Evolutionary conservation across 2,113 vertebrate genomes (phyloP).

Genomic region (Dipodomys ordii): DNA sequence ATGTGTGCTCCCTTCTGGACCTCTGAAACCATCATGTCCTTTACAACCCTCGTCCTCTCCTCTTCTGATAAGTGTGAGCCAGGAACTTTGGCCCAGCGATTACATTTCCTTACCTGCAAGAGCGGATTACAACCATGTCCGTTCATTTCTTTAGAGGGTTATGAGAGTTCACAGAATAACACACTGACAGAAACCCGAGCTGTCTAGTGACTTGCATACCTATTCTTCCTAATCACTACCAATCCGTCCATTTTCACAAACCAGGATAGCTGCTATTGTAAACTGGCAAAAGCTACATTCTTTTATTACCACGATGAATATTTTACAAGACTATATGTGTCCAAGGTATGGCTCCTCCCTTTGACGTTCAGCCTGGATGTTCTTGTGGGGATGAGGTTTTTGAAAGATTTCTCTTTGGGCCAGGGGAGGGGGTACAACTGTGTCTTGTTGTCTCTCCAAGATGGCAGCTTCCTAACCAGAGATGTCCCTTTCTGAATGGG

Average conservation of each 20-base stretch:
- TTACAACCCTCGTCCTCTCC: not conserved
- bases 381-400: not conserved
- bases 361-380: not conserved
- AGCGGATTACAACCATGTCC: not conserved
- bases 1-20: not conserved
- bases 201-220: rapidly evolving
- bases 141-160: not conserved
- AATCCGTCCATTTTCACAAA: not conserved
- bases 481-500: too few relatives aligned
- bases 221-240: not conserved
- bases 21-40: conserved; percentile 47
- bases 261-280: not conserved
- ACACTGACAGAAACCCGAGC: not conserved
- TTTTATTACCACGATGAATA: not conserved
- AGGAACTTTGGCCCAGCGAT: too few relatives aligned
- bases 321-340: not conserved
- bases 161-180: too few relatives aligned
- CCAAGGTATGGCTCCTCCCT: not conserved
- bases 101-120: not conserved
- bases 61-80: not conserved
- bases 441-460: not conserved
- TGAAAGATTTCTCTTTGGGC: not conserved
- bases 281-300: not conserved
- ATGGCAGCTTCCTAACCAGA: not conserved
- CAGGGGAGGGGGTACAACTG: not conserved